Percentiles rank a stretch among this genome's conserved stretches.
phyloP scores from a whole-genome alignment of 2,113 vertebrate species.

The Perca flavescens region DNA sequence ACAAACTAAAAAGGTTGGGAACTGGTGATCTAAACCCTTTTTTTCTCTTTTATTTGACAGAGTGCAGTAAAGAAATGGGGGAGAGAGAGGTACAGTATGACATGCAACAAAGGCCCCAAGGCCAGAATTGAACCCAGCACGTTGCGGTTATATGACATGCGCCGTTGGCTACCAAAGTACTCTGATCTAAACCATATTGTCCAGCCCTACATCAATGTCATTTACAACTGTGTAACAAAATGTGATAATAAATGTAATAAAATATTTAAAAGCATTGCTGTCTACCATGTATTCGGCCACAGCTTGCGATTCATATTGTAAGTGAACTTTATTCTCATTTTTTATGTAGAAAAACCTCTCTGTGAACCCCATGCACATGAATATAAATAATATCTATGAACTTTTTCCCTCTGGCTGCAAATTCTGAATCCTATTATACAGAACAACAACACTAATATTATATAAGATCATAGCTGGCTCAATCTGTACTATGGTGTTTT shows the following conservation, averaged over 20 bases:
- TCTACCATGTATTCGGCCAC: background rate
- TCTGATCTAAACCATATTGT: too few relatives aligned
- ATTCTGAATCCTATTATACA: background rate
- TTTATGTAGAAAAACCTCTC: background rate
- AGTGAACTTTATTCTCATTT: conserved; percentile 3
- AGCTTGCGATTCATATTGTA: background rate
- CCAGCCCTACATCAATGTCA: background rate
- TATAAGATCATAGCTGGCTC: background rate
- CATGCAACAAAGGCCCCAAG: too few relatives aligned
- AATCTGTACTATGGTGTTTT: background rate
- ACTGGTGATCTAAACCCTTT: too few relatives aligned
- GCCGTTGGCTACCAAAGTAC: too few relatives aligned
- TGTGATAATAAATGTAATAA: background rate
- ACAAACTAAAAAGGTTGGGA: too few relatives aligned
- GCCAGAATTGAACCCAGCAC: too few relatives aligned
- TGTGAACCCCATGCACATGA: background rate
- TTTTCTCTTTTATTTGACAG: too few relatives aligned
- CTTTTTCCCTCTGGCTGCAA: background rate
- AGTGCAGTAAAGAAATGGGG: too few relatives aligned
- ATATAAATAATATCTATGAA: conserved; percentile 12
- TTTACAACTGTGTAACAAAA: background rate
- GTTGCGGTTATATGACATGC: too few relatives aligned
- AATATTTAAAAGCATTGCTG: background rate
- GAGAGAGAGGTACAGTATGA: too few relatives aligned
- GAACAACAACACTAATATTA: conserved; percentile 1